Evolutionary conservation across 2,797 vertebrate genomes (phyloP), one percentile per base, ranked within the genome.

Genomic region (Acipenser transmontanus): DNA sequence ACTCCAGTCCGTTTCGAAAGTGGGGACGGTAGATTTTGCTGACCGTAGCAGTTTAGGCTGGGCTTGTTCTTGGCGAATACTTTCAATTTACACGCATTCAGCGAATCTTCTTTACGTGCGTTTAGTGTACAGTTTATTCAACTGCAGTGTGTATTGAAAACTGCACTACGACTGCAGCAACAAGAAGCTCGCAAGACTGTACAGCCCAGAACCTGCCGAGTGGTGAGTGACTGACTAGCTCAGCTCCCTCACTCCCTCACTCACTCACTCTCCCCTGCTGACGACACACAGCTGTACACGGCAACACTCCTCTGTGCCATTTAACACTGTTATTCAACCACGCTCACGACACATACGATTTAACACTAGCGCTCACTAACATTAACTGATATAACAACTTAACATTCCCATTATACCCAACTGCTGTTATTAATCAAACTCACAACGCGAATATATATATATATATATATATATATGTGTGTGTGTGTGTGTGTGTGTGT

Each of bases 101-200:
- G 74, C 64, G 77, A 72, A 68, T 69, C 74, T 71, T 77, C 79
- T 66, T 68, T 66, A 67, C 20, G 67, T 74, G 76, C 76, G 73
- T 70, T 75, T 77, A 82, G 75, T 82, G 66, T 78, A 82, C 77
- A 85, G 78, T 83, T 85, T 64, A 77, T 72, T 74, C 71, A 82
- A 80, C 78, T 78, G 75, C 78, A 67, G 64, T 59, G 8, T 17
- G 47, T 13, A 75, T n/a, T 78, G 73, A 71, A 78, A 80, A 82
- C 79, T 84, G 81, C 86, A 78, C 64, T 59, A 49, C 51, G 73
- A 80, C 72, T 74, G 68, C 67, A 68, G 71, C 75, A 73, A 68
- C 63, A 67, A 71, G 61, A 67, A 65, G 66, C 64, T 67, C 60
- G 66, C 49, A 67, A 73, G 64, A 66, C 69, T 60, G 57, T 50